Evolutionary conservation across 2,113 vertebrate species (phyloP).

Genomic region (Pygoscelis adeliae): DNA sequence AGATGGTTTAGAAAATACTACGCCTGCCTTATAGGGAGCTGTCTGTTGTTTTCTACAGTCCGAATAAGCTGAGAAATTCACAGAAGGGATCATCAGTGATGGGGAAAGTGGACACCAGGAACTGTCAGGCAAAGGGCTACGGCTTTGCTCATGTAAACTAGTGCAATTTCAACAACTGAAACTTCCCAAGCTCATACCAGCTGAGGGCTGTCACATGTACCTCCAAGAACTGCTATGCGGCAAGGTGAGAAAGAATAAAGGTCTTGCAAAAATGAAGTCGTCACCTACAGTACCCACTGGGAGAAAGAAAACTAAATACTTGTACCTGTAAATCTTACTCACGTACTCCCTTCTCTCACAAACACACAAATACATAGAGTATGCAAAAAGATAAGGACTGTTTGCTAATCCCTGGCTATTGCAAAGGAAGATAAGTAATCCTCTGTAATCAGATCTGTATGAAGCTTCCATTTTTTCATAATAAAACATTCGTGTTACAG

Average conservation of each 20-base stretch:
- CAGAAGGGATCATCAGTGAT: neutral
- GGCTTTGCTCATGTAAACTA: neutral
- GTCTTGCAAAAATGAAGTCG: neutral
- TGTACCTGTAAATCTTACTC: neutral
- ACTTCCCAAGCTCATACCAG: neutral
- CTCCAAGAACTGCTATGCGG: neutral
- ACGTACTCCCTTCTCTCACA: neutral
- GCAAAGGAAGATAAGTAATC: slow-evolving; percentile 25
- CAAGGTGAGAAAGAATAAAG: neutral
- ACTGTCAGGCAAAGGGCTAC: neutral
- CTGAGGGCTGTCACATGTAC: neutral
- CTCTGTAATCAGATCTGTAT: slow-evolving; percentile 31
- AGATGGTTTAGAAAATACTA: slow-evolving; percentile 28
- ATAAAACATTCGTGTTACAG: slow-evolving; percentile 34
- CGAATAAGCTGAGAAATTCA: neutral
- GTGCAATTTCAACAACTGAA: neutral
- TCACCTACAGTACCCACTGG: neutral
- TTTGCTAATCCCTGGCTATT: neutral
- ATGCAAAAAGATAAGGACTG: neutral
- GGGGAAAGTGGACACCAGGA: neutral
- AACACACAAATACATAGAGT: neutral
- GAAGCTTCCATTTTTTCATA: slow-evolving; percentile 2
- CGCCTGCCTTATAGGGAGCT: neutral
- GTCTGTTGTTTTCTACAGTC: neutral
- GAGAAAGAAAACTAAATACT: neutral